Base-by-base conservation (phyloP, 2,797 vertebrate genomes). In the Sparus aurata region DNA sequence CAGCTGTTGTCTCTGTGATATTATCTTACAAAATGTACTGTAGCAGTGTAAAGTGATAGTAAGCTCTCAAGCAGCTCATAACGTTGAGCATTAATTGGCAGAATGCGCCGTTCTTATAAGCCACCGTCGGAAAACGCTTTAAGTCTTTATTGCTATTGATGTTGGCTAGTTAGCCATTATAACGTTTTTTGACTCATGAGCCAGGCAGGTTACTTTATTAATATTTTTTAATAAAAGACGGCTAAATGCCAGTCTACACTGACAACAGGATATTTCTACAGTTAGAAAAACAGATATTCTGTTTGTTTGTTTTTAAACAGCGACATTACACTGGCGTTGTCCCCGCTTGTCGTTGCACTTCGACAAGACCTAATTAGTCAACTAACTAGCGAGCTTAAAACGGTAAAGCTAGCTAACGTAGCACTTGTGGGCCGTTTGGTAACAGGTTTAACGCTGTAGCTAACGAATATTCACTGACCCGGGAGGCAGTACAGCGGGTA, bases 331-430 rank as follows among this genome's bases (percentile, higher is more conserved):
- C n/a, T 11, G 0, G 16, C 12, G 9, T 50, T 72, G 30, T 6
- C 4, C 5, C 52, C 22, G 57, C 34, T 74, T 22, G 11, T 9
- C 4, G 23, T 69, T 68, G 54, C 20, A 62, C 16, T 52, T 67
- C 10, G 49, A 59, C 59, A 50, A 71, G 4, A 59, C 7, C 12
- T 58, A 30, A 41, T 77, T 60, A 77, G 76, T 69, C 72, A 68
- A 75, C 46, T 54, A 82, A 34, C 71, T 62, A 65, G 64, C 52
- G 65, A 71, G 75, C 22, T 83, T 16, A 65, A 72, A 77, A 68
- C 70, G 49, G 27, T 16, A 50, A 64, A 41, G 66, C 45, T 63
- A 82, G 91, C 90, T 79, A 81, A 80, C 60, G 17, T 73, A 87
- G 82, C 85, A 74, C 59, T 81, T 83, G 57, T 69, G 46, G 46